Conservation (phyloP, 2,888 invertebrate species). For the Galerucella nymphaeae region DNA sequence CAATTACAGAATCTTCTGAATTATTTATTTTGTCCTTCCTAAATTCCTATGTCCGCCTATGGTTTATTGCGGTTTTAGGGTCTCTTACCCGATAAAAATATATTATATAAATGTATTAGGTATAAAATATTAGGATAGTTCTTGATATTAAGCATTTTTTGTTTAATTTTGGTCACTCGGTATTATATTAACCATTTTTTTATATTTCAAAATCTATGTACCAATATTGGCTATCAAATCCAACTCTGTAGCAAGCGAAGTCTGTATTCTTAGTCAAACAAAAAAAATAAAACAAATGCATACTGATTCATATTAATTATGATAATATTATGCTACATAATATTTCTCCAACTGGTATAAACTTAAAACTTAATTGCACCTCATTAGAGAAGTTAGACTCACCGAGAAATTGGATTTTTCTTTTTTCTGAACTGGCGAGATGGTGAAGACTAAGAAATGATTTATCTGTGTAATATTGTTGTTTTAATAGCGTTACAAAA, state of each 20-base stretch:
- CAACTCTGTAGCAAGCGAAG: constrained; percentile 27
- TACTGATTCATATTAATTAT: constrained; percentile 47
- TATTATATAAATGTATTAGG: no score
- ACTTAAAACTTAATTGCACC: constrained; percentile 47
- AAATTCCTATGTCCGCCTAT: no score
- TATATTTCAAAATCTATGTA: no score
- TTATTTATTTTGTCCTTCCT: not conserved
- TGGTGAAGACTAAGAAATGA: constrained; percentile 32
- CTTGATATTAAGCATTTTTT: no score
- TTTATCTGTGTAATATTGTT: constrained; percentile 34
- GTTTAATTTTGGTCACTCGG: no score
- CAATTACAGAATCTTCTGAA: no score
- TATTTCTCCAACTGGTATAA: constrained; percentile 44
- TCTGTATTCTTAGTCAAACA: constrained; percentile 15
- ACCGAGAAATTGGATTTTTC: constrained; percentile 34
- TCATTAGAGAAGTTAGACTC: constrained; percentile 44
- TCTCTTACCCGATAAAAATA: no score
- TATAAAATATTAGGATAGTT: no score
- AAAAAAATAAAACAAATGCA: constrained; percentile 42
- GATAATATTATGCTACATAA: constrained; percentile 45
- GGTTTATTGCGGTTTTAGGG: no score
- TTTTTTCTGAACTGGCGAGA: constrained; percentile 18
- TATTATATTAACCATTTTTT: no score
- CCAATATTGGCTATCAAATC: not conserved
- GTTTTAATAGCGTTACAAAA: no score